Evolutionary conservation across 2,888 invertebrate species (phyloP), one percentile per base, ranked within the genome.

Genomic region (Drosophila planitibia): DNA sequence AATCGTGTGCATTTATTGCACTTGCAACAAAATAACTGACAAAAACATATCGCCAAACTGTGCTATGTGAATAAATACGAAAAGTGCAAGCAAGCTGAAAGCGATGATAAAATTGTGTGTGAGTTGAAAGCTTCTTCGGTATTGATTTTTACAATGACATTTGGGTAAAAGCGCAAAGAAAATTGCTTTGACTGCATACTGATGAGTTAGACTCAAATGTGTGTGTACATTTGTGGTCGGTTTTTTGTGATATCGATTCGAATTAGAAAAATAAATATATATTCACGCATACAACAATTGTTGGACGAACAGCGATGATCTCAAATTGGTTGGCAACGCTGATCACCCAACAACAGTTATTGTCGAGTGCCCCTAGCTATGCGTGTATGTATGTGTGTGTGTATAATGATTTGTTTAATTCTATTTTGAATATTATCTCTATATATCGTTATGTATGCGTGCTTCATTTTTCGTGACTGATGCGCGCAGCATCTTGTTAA

Each of bases 141-240:
- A 85, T 85, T 85, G 85, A 85, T 85, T 85, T 85, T 85, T 85
- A 85, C 85, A 87, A 82, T 74, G 44, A 51, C 70, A 68, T 67
- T 70, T 61, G 28, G 28, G 41, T 63, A 63, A 55, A 80, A 69
- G 4, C 16, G 28, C 9, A 41, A 54, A 49, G 54, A 63, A 69
- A 72, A 63, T 54, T 61, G 30, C 6, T 30, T 28, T 12, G 1
- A n/a, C 22, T 62, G 32, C 44, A 41, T n/a, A 62, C 51, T 30
- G 19, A 44, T 30, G 55, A 47, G 33, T 47, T 49, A 19, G 52
- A 47, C 33, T 47, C 33, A 39, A 57, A 55, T 22, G 28, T 54
- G 28, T 16, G 19, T 16, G 19, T 47, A 9, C 25, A 47, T 47
- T 37, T 32, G 10, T 16, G 9, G 22, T 47, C 47, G 2, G 7